Percentiles rank a stretch among this genome's conserved stretches.
Conservation (phyloP, 53 echinoderm and acorn worm species). For the Henricia sp. region DNA sequence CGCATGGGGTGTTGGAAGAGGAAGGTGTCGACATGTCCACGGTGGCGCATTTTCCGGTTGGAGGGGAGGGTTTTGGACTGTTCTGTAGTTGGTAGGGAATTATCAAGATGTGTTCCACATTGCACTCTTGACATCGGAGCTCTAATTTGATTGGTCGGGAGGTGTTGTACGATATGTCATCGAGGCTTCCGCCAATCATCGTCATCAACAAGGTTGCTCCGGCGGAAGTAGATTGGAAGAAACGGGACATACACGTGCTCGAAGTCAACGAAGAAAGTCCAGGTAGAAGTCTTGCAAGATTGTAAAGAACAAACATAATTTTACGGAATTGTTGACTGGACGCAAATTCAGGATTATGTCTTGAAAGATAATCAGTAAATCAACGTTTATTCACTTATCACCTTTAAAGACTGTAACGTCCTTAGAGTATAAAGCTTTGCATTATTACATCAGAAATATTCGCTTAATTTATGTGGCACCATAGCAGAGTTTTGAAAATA, state of each 20-base stretch:
- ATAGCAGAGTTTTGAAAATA: too few species aligned
- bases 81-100: too few species aligned
- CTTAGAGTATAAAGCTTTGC: background rate
- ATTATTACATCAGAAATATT: too few species aligned
- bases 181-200: background rate
- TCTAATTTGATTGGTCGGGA: too few species aligned
- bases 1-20: too few species aligned
- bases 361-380: background rate
- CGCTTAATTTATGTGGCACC: too few species aligned
- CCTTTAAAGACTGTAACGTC: background rate
- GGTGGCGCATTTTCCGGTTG: too few species aligned
- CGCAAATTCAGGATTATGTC: background rate
- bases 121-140: too few species aligned
- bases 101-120: too few species aligned
- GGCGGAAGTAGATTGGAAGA: background rate
- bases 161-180: conserved; percentile 11
- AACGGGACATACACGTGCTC: conserved; percentile 8
- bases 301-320: background rate
- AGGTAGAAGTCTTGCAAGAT: background rate
- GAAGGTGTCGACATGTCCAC: too few species aligned
- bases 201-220: conserved; percentile 27
- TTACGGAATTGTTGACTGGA: background rate
- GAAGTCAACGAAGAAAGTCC: background rate
- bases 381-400: background rate
- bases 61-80: too few species aligned